A percentile compares a stretch with the other conserved stretches of the same genome.
phyloP scores from a whole-genome alignment of 2,113 vertebrate genomes.

The Tapirus terrestris region DNA sequence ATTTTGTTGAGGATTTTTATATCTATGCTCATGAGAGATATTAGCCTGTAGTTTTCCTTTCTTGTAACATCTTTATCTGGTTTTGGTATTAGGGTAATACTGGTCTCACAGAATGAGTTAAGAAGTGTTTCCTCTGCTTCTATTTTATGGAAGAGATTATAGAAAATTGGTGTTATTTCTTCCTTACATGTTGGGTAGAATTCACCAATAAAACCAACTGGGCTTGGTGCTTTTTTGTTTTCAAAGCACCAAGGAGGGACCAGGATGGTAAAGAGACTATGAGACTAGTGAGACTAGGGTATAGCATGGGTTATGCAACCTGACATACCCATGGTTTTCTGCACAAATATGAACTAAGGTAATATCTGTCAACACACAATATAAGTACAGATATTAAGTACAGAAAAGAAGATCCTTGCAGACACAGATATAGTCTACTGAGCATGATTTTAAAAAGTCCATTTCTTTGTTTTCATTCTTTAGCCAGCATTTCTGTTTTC shows the following conservation, averaged over 20 bases:
- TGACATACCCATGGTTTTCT: neutral
- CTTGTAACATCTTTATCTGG: neutral
- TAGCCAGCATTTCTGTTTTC: neutral
- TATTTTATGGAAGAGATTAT: slow-evolving; percentile 15
- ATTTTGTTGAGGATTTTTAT: neutral
- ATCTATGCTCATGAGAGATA: neutral
- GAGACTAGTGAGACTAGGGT: neutral
- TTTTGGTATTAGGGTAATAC: neutral
- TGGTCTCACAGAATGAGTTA: neutral
- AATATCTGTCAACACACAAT: neutral
- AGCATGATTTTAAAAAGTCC: neutral
- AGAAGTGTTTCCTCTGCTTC: neutral
- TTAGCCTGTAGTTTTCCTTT: neutral
- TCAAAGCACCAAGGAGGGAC: neutral
- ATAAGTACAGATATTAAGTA: neutral
- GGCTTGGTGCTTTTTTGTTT: neutral
- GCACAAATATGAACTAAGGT: neutral
- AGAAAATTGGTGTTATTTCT: neutral
- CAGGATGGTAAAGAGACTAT: neutral
- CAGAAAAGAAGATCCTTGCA: neutral
- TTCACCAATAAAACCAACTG: neutral
- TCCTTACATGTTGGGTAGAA: slow-evolving; percentile 30
- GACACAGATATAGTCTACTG: neutral
- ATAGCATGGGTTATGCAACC: neutral
- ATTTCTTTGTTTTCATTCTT: neutral